A percentile compares a stretch with the other conserved stretches of the same genome.
Conservation (phyloP, 92 coral and sea anemone genomes). For the Epizoanthus rinbou region DNA sequence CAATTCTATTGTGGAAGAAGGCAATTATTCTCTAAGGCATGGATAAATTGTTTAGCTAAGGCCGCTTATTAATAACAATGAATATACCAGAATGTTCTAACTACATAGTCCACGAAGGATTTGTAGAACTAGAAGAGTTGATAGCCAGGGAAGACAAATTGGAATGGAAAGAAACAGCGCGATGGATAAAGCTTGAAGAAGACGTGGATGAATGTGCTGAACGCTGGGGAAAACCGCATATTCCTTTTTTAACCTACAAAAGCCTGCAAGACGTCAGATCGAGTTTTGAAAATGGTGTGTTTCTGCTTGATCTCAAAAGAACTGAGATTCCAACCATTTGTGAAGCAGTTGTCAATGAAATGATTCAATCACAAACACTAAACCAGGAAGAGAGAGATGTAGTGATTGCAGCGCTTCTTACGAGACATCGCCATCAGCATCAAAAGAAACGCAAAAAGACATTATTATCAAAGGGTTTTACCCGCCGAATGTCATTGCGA, state of each 20-base stretch:
- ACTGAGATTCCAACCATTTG: slow-evolving; percentile 66
- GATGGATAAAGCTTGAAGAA: slow-evolving; percentile 98
- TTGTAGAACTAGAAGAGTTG: slow-evolving; percentile 95
- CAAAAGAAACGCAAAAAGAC: slow-evolving; percentile 59
- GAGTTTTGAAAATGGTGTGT: slow-evolving; percentile 68
- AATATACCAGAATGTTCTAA: neutral
- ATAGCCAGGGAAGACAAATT: slow-evolving; percentile 59
- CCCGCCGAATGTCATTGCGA: slow-evolving; percentile 56
- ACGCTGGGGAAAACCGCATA: slow-evolving; percentile 99
- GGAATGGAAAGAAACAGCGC: slow-evolving; percentile 97
- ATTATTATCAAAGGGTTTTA: slow-evolving; percentile 20
- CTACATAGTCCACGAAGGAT: slow-evolving; percentile 70
- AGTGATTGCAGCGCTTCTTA: slow-evolving; percentile 67
- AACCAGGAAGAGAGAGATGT: slow-evolving; percentile 63
- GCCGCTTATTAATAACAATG: neutral
- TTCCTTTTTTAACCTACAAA: slow-evolving; percentile 79
- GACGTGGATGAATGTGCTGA: slow-evolving; percentile 91
- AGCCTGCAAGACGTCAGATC: slow-evolving; percentile 78
- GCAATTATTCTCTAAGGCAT: neutral
- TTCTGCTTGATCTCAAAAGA: slow-evolving; percentile 73
- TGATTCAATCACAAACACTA: slow-evolving; percentile 54
- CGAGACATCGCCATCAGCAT: slow-evolving; percentile 88
- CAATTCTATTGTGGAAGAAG: neutral
- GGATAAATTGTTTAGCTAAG: neutral
- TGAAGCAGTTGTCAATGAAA: slow-evolving; percentile 69